Evolutionary conservation across 1,140 invertebrate genomes (phyloP), one percentile per base, ranked within the genome.

Genomic region (Octopus bimaculoides): DNA sequence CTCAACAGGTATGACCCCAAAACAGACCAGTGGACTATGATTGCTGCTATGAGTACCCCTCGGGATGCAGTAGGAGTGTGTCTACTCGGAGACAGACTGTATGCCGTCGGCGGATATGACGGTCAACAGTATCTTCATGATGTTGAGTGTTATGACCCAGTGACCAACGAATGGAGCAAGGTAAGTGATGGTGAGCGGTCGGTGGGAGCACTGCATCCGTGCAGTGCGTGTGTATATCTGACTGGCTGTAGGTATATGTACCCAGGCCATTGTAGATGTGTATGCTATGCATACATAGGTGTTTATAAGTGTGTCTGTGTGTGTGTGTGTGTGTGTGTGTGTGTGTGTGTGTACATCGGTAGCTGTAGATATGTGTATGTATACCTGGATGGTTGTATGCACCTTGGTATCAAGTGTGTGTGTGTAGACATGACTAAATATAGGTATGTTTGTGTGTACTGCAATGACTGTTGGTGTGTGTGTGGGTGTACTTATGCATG

Each of bases 11-110:
- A 90, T 86, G 90, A 91, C 81, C 88, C 89, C 4, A 89, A 88
- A 76, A 90, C 89, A 69, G 90, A 91, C 85, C 87, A 89, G 80
- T 91, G 90, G 90, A 91, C 90, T 26, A 87, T 88, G 81, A 88
- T 91, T 12, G 83, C 90, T 8, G 83, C 89, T 0, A 89, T 91
- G 52, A 87, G 86, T 81, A 86, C 86, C 54, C 88, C 89, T 0
- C 81, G 89, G 14, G 90, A 91, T 84, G 89, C 90, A 54, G 88
- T 90, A 8, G 89, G 89, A 4, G 84, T 90, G 71, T 89, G 89
- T 82, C 83, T 88, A 6, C 82, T 90, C 4, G 89, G 89, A 4
- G 89, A 90, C 81, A 86, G 85, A 76, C 82, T 91, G 54, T 90
- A 87, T 78, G 87, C 88, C 77, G 88, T 89, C 0, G 90, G 90